These are phyloP conservation scores for Hirudo medicinalis DNA, from an alignment of 1,140 invertebrate genomes.

Conservation along the genomic window DNA sequence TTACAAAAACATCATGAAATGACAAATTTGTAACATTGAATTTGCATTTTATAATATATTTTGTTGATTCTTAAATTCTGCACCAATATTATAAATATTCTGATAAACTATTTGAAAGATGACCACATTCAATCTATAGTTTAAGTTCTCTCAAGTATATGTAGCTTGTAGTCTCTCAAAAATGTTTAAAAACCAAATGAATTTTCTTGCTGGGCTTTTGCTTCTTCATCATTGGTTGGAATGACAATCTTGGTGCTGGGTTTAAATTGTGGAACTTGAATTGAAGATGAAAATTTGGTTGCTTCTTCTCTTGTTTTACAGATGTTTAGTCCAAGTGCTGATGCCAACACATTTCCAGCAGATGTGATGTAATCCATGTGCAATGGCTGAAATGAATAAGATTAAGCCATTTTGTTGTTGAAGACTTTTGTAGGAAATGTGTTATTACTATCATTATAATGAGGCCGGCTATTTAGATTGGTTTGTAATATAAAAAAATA, in stretches of 20 bases:
- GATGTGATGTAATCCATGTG: constrained; percentile 85
- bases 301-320: constrained; percentile 53
- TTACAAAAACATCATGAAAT: background rate
- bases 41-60: background rate
- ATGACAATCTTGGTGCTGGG: constrained; percentile 89
- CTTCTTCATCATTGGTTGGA: constrained; percentile 89
- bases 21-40: background rate
- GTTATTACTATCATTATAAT: too few species aligned
- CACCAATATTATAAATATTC: too few species aligned
- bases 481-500: too few species aligned
- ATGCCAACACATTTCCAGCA: constrained; percentile 80
- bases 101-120: too few species aligned
- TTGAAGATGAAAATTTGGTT: constrained; percentile 46
- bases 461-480: background rate
- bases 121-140: too few species aligned
- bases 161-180: background rate
- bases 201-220: constrained; percentile 42
- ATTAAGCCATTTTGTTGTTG: too few species aligned
- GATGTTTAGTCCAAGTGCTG: constrained; percentile 62
- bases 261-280: constrained; percentile 67
- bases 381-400: constrained; percentile 42
- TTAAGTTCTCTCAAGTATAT: too few species aligned
- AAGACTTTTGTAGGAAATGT: too few species aligned
- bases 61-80: too few species aligned
- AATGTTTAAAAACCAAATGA: background rate